phyloP scores from a whole-genome alignment of 2,113 vertebrate species.

The Nesoenas mayeri region DNA sequence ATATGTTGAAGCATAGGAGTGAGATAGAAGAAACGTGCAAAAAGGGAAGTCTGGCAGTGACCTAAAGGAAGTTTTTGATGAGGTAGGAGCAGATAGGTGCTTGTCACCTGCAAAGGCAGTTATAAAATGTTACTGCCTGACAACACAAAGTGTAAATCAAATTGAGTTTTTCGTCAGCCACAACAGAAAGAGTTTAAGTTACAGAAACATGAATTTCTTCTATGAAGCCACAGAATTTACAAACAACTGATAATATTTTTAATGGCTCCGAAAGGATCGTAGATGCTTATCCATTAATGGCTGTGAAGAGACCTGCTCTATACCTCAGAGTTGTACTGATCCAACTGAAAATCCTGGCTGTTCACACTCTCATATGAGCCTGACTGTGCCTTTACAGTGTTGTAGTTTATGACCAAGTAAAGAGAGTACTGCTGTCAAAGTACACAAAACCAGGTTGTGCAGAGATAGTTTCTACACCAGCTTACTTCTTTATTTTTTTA shows the following conservation, averaged over 20 bases:
- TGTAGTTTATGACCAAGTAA: background rate
- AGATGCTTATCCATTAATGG: background rate
- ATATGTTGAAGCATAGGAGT: rapidly evolving
- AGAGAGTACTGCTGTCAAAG: background rate
- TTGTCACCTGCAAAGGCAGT: background rate
- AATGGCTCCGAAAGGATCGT: background rate
- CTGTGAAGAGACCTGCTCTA: background rate
- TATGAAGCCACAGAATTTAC: background rate
- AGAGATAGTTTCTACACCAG: background rate
- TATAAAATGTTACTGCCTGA: background rate
- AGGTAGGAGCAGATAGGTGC: background rate
- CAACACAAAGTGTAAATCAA: background rate
- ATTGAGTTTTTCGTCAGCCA: background rate
- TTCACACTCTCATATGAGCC: background rate
- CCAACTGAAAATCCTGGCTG: background rate
- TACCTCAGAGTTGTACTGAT: background rate
- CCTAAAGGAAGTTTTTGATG: background rate
- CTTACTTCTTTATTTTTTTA: background rate
- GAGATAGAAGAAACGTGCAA: background rate
- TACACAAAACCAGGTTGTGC: background rate
- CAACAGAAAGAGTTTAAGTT: background rate
- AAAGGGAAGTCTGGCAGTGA: background rate
- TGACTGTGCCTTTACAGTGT: background rate
- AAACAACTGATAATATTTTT: background rate
- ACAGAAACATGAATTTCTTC: background rate